Base-by-base conservation (phyloP, 2,888 invertebrate genomes). In the Drosophila borealis region DNA sequence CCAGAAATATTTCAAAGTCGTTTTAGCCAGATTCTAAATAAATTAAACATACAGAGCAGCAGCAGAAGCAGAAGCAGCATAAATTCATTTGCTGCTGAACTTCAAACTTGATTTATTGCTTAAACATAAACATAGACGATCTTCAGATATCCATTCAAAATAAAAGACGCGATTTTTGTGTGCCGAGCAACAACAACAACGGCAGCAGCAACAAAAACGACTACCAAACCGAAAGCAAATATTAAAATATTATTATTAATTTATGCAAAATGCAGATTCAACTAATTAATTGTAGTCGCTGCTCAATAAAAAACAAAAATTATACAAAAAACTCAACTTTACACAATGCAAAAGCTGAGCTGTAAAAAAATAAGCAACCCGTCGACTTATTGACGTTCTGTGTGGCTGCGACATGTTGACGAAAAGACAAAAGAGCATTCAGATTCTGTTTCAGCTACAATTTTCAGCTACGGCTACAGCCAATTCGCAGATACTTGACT, bases 211-310 rank as follows among this genome's bases (percentile, higher is more conserved):
- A 56, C 10, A 49, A 34, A 44, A 49, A 41, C 29, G 21, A 14
- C 41, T 33, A 2, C 1, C n/a, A 14, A 61, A 44, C 25, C 45
- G 64, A 60, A 57, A 61, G 57, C 53, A 78, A 79, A 79, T 68
- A 74, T 78, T 76, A 74, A 79, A 80, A 74, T 80, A 70, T 84
- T 66, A 68, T 74, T 74, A 74, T 81, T 85, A 87, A 87, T 87
- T 80, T 87, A 85, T 87, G 87, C 85, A 87, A 85, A 87, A 87
- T 80, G 80, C 80, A 80, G 85, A 81, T 85, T 85, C 77, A 72
- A 17, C 80, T 87, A 85, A 85, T 85, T 85, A 85, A 87, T 85
- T 87, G 80, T 87, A 78, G 84, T 74, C 85, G 87, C 81, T 75
- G 80, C 74, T 71, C 81, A 80, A 81, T 87, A 80, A 85, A 85